Base-by-base conservation (phyloP, 2,888 invertebrate species). In the Drosophila longiperda region DNA sequence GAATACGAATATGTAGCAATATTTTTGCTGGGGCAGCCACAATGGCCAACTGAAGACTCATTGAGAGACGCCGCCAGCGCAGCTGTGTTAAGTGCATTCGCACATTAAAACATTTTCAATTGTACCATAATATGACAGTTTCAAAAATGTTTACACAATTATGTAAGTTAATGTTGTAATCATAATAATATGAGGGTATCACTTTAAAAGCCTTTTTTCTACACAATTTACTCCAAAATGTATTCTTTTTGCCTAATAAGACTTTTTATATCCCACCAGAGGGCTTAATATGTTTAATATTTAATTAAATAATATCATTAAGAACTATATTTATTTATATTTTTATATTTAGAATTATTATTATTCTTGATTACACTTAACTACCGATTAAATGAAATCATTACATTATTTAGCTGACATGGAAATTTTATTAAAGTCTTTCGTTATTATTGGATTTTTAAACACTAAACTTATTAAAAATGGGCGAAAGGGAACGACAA, bases 211-310 rank as follows among this genome's bases (percentile, higher is more conserved):
- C 40, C 54, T 58, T 52, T 66, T 33, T 64, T 61, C 9, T 48
- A 48, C 32, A 65, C 63, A 50, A 73, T 81, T 78, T 67, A 70
- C 57, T 52, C 78, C 66, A 75, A 80, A 87, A 90, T 90, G 89
- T 84, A 81, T 90, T 83, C 84, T 86, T 87, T 91, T 90, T 90
- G 87, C 82, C 70, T 79, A 48, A 48, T 50, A 48, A 49, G 26
- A n/a, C 50, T 29, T 20, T 17, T 12, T 40, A 32, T 48, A 34
- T 49, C 17, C 63, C 62, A 15, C 11, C 32, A 29, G 0, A 33
- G 15, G 8, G n/a, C n/a, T n/a, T 15, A 2, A 48, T n/a, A 23
- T 32, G 6, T 49, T 29, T 36, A 6, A 1, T 20, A 45, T 20
- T 20, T 23, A 20, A 1, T 45, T 23, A 23, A 23, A 15, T 40